Conservation (phyloP, 2,888 invertebrate species). For the Hybos culiciformis region DNA sequence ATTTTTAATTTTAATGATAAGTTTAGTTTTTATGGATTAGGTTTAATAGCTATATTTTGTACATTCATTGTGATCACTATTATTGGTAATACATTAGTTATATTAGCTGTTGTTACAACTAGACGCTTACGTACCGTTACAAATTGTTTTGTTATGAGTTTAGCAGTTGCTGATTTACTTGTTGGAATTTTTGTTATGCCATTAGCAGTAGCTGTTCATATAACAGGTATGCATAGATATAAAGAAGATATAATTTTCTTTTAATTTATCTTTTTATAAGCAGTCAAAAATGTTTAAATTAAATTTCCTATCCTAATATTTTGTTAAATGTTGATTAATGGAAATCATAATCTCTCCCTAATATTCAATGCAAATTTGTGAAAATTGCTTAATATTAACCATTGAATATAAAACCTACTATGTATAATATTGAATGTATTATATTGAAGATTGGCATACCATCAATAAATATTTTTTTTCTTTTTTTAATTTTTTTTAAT, state of each 20-base stretch:
- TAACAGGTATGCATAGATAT: slow-evolving; percentile 52
- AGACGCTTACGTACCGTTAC: slow-evolving; percentile 81
- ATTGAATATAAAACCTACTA: neutral
- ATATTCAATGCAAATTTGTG: too few relatives aligned
- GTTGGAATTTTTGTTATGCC: slow-evolving; percentile 93
- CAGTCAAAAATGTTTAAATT: neutral
- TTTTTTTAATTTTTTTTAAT: slow-evolving; percentile 1
- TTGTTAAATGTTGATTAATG: too few relatives aligned
- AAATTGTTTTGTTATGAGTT: slow-evolving; percentile 88
- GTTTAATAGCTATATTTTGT: slow-evolving; percentile 49
- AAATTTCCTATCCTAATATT: neutral
- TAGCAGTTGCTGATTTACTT: slow-evolving; percentile 84
- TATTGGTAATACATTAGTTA: slow-evolving; percentile 80
- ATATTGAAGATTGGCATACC: neutral
- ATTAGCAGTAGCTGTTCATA: slow-evolving; percentile 69
- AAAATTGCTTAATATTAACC: too few relatives aligned
- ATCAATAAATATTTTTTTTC: too few relatives aligned
- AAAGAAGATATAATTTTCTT: slow-evolving; percentile 6
- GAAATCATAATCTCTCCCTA: too few relatives aligned
- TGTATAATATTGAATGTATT: neutral
- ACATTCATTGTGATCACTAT: slow-evolving; percentile 58
- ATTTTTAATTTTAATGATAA: slow-evolving; percentile 22
- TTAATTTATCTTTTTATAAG: neutral
- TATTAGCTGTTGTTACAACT: slow-evolving; percentile 75
- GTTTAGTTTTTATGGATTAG: slow-evolving; percentile 39